Evolutionary conservation across 2,113 vertebrate genomes (phyloP).

Genomic region (Sylvia atricapilla): DNA sequence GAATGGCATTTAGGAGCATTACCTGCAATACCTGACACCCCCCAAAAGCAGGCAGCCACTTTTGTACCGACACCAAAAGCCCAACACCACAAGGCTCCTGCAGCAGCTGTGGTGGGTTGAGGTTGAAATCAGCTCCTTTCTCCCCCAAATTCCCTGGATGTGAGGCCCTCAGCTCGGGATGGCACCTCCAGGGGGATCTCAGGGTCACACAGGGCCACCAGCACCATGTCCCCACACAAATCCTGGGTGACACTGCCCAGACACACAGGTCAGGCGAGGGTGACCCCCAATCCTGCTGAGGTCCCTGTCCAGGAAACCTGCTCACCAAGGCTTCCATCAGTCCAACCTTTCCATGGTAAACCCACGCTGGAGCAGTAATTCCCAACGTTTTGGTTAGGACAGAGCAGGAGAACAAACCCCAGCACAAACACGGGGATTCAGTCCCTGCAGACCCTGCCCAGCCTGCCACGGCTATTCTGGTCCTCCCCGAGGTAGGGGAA

Average conservation of each 20-base stretch:
- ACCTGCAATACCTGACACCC: not conserved
- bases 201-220: not conserved
- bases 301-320: not conserved
- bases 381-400: rapidly evolving
- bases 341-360: rapidly evolving
- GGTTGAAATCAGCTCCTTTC: not conserved
- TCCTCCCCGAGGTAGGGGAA: rapidly evolving
- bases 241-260: not conserved
- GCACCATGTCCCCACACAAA: rapidly evolving
- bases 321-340: rapidly evolving
- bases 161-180: not conserved
- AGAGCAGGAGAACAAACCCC: not conserved
- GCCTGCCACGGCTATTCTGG: rapidly evolving
- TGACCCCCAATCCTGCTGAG: rapidly evolving
- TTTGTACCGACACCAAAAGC: rapidly evolving
- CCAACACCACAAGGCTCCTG: rapidly evolving
- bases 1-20: not conserved
- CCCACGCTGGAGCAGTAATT: rapidly evolving
- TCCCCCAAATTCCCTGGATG: not conserved
- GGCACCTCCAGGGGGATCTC: not conserved
- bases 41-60: rapidly evolving
- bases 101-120: rapidly evolving
- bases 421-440: rapidly evolving
- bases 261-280: not conserved
- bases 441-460: not conserved